Conservation (phyloP, 2,113 vertebrate genomes). For the Alouatta palliata region DNA sequence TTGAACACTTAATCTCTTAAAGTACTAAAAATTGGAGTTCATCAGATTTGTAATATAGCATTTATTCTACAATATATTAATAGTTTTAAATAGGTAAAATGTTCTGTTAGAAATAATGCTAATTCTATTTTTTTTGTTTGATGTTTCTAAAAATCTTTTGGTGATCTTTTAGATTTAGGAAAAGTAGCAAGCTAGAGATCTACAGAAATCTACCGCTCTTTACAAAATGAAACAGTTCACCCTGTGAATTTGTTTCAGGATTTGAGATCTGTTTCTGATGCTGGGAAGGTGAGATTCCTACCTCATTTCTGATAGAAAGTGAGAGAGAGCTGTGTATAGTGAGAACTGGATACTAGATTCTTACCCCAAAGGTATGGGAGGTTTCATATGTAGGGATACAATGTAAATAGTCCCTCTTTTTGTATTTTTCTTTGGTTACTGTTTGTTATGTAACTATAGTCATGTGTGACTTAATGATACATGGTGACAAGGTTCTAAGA, state of each 20-base stretch:
- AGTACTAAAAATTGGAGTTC: not conserved
- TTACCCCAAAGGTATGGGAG: not conserved
- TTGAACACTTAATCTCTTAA: not conserved
- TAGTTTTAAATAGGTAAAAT: not conserved
- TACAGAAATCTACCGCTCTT: not conserved
- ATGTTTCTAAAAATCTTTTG: slow-evolving; percentile 3
- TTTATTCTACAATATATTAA: not conserved
- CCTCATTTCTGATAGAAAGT: not conserved
- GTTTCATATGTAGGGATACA: not conserved
- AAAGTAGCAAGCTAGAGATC: not conserved
- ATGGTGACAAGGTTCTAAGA: not conserved
- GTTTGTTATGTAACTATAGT: not conserved
- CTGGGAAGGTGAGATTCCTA: no score
- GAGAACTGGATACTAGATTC: not conserved
- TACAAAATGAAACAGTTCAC: not conserved
- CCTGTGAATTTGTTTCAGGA: not conserved
- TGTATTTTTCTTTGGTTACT: not conserved
- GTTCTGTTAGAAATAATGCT: slow-evolving; percentile 24
- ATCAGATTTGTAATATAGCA: not conserved
- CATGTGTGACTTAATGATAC: not conserved
- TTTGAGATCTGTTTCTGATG: not conserved
- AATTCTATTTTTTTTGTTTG: not conserved
- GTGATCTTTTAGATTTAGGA: slow-evolving; percentile 31
- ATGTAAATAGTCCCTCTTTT: not conserved
- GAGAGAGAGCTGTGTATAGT: not conserved